phyloP scores from a whole-genome alignment of 2,888 invertebrate genomes.

The Thysanoteuthis rhombus region DNA sequence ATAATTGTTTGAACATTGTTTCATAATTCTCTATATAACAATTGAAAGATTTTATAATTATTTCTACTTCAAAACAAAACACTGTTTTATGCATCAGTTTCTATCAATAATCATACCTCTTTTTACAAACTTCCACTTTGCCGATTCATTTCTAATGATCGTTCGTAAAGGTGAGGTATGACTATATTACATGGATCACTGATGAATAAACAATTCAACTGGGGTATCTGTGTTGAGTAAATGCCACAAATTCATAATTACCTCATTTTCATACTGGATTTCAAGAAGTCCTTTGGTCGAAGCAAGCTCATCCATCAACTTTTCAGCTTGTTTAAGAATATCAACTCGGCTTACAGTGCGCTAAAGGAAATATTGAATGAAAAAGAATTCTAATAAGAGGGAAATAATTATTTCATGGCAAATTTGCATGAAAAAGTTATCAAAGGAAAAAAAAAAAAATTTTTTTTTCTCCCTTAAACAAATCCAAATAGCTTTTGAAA shows the following conservation, averaged over 20 bases:
- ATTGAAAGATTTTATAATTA: too few species aligned
- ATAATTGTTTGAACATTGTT: too few species aligned
- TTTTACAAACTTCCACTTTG: too few species aligned
- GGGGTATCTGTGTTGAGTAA: background rate
- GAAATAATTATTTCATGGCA: background rate
- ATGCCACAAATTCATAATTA: conserved; percentile 41
- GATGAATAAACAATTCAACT: too few species aligned
- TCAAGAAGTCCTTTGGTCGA: conserved; percentile 91
- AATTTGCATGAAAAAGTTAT: background rate
- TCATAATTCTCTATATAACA: too few species aligned
- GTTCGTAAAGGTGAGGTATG: too few species aligned
- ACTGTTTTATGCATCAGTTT: too few species aligned
- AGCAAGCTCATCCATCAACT: conserved; percentile 91
- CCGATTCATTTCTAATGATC: too few species aligned
- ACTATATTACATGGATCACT: too few species aligned
- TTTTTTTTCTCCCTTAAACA: background rate
- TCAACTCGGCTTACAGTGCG: conserved; percentile 76
- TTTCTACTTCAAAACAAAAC: too few species aligned
- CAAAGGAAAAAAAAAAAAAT: background rate
- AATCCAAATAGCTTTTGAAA: background rate
- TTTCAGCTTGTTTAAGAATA: conserved; percentile 93
- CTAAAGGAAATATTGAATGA: too few species aligned
- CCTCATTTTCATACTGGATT: conserved; percentile 77
- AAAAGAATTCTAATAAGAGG: conserved; percentile 35
- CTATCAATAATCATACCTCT: too few species aligned